phyloP scores from a whole-genome alignment of 2,888 invertebrate species.

The Nasonia oneida region DNA sequence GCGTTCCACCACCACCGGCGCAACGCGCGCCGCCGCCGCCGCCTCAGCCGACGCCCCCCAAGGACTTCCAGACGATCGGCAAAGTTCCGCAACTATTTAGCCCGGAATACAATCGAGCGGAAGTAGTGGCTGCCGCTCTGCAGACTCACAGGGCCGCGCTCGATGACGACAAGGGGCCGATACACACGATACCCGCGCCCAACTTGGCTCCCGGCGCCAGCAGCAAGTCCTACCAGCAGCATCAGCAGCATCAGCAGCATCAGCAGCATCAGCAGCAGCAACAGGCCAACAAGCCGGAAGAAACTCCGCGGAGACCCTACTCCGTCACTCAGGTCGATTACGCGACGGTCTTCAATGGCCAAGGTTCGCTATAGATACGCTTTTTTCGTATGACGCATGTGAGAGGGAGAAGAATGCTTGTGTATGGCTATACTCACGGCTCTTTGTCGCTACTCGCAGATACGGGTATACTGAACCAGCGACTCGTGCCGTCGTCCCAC shows the following conservation, averaged over 20 bases:
- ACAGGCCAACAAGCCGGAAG: slow-evolving; percentile 40
- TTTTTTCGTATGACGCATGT: not conserved
- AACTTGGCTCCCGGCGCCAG: slow-evolving; percentile 85
- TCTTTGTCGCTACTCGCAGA: slow-evolving; percentile 27
- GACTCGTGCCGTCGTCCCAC: slow-evolving; percentile 40
- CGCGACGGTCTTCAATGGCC: slow-evolving; percentile 38
- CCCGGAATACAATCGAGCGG: slow-evolving; percentile 69
- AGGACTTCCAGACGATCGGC: slow-evolving; percentile 73
- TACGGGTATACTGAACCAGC: slow-evolving; percentile 55
- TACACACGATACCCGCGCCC: slow-evolving; percentile 92
- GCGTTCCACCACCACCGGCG: slow-evolving; percentile 28
- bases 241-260: slow-evolving; percentile 71
- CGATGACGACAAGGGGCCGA: slow-evolving; percentile 84
- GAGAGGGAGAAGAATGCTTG: not conserved
- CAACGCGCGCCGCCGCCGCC: slow-evolving; percentile 33
- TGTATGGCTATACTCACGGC: not conserved
- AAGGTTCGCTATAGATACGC: slow-evolving; percentile 41
- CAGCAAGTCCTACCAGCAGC: slow-evolving; percentile 79
- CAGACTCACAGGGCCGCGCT: slow-evolving; percentile 70
- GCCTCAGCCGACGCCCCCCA: slow-evolving; percentile 64
- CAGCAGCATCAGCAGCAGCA: slow-evolving; percentile 48
- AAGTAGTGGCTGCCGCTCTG: slow-evolving; percentile 63
- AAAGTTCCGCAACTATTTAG: slow-evolving; percentile 70
- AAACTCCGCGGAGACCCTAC: slow-evolving; percentile 34
- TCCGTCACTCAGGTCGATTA: slow-evolving; percentile 50